Base-by-base conservation (phyloP, 2,888 invertebrate genomes). In the Choreutis nemorana region DNA sequence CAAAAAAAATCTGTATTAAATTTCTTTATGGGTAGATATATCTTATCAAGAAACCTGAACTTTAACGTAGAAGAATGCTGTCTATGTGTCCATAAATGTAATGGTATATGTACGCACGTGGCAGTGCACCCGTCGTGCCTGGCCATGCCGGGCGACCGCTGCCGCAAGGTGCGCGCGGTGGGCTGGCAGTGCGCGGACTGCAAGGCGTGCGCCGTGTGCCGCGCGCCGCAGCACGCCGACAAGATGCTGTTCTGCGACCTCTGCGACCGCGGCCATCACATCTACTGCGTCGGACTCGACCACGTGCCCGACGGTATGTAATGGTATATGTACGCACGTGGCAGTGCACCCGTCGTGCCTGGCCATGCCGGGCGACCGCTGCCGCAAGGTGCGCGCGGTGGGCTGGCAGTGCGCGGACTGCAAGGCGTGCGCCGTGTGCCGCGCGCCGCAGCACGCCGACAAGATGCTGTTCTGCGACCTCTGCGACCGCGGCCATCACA, bases 151-250 rank as follows among this genome's bases (percentile, higher is more conserved):
- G 78, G 86, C 35, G 89, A 91, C 50, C 94, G 95, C 85, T 84
- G 91, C 39, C 85, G 86, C 37, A 88, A 91, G 44, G 90, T 93
- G 39, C 87, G 87, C 51, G 87, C 86, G 40, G 97, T 97, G 68
- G 83, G 87, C 50, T 97, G 96, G 97, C 92, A 92, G 67, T 97
- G 96, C 61, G 90, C 90, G 44, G 94, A 93, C 48, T 97, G 96
- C 70, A 96, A 96, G 80, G 86, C 87, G 27, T 97, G 97, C 73
- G 86, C 87, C 39, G 84, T 87, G 41, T 97, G 96, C 66, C 83
- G 85, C 45, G 87, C 87, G 59, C 87, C 89, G 18, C 87, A 87
- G 41, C 89, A 91, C 61, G 91, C 91, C 75, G 91, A 91, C 55
- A 91, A 92, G 72, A 94, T 95, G 92, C 83, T 96, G 53, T 94